A percentile compares a stretch with the other conserved stretches of the same genome.
Evolutionary conservation across 2,113 vertebrate species (phyloP).

Genomic region (Chiloscyllium plagiosum): DNA sequence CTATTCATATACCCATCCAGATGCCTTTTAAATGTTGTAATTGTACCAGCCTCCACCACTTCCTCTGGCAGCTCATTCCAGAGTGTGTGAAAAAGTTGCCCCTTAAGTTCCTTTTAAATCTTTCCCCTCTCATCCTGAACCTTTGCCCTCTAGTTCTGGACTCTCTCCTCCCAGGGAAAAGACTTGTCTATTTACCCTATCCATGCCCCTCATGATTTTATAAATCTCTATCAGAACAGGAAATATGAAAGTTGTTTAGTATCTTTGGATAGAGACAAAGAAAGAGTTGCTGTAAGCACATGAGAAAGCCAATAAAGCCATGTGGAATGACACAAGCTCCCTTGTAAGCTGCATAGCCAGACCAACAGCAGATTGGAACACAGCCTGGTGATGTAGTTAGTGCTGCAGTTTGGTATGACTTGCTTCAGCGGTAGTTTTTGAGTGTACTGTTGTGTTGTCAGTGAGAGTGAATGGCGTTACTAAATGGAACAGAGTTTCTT

Average conservation of each 20-base stretch:
- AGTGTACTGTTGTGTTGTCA: neutral
- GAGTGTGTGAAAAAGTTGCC: too few relatives aligned
- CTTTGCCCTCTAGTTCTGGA: too few relatives aligned
- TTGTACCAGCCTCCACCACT: too few relatives aligned
- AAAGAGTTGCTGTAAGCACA: neutral
- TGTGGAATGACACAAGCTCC: neutral
- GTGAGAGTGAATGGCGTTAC: neutral
- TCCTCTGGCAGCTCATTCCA: too few relatives aligned
- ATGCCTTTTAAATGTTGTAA: too few relatives aligned
- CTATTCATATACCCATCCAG: too few relatives aligned
- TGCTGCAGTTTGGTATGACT: neutral
- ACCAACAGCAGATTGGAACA: neutral
- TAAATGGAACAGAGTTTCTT: neutral
- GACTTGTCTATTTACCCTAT: too few relatives aligned
- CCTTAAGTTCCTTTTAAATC: too few relatives aligned
- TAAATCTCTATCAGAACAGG: neutral
- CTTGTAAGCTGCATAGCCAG: neutral
- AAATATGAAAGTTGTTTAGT: neutral
- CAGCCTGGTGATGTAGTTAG: neutral
- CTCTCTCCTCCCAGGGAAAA: too few relatives aligned
- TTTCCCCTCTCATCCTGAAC: too few relatives aligned
- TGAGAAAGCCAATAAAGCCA: neutral
- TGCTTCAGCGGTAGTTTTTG: neutral
- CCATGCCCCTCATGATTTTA: too few relatives aligned
- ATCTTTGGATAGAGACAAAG: neutral